phyloP scores from a whole-genome alignment of 2,113 vertebrate genomes.

The Bettongia penicillata region DNA sequence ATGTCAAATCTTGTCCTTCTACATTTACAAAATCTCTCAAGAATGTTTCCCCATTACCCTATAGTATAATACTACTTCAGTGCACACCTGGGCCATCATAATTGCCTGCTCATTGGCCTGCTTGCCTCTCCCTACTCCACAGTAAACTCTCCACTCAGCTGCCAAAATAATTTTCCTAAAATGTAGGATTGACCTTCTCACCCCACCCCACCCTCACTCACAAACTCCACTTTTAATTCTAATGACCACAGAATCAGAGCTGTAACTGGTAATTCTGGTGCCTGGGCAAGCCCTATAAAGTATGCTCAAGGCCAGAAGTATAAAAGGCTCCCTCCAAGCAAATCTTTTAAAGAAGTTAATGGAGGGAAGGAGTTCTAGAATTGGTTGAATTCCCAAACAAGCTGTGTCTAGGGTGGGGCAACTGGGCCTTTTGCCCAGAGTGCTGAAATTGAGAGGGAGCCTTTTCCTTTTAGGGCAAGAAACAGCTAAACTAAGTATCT shows the following conservation, averaged over 20 bases:
- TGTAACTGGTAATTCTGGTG: background rate
- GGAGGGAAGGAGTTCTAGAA: background rate
- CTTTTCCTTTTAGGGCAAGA: background rate
- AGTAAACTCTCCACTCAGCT: no score
- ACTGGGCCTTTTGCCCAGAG: background rate
- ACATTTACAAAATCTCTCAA: no score
- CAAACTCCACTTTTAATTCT: background rate
- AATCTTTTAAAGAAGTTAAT: background rate
- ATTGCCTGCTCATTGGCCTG: no score
- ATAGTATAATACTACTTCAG: no score
- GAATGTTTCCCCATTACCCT: no score
- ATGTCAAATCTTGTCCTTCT: no score
- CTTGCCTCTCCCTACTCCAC: no score
- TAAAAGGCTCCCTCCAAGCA: background rate
- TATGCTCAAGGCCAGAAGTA: background rate
- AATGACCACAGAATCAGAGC: background rate
- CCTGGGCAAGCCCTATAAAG: background rate
- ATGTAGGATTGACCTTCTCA: no score
- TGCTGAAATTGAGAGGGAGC: no score
- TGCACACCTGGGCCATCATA: no score
- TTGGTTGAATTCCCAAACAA: background rate
- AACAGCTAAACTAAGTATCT: background rate
- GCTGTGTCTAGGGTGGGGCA: background rate
- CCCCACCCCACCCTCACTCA: background rate
- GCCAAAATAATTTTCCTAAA: no score